Conservation (phyloP, 1,140 invertebrate species). For the Gryllus bimaculatus region DNA sequence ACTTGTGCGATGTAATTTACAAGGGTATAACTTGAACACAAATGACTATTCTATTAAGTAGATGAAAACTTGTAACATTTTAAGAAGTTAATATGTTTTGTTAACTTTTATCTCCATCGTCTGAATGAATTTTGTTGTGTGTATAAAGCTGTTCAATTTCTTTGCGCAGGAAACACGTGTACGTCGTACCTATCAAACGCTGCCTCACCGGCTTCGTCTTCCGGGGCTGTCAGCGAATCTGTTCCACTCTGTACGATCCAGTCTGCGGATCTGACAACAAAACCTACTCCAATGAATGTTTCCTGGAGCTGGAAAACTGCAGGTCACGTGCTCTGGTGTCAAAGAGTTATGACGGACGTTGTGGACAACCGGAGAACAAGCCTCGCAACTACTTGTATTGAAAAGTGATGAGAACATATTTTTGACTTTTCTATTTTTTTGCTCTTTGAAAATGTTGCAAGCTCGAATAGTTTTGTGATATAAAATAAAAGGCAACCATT, state of each 20-base stretch:
- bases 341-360: conserved; percentile 55
- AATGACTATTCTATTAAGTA: neutral
- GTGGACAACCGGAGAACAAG: conserved; percentile 55
- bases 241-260: conserved; percentile 74
- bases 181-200: conserved; percentile 73
- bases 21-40: neutral
- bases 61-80: too few species aligned
- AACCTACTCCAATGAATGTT: conserved; percentile 87
- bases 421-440: too few species aligned
- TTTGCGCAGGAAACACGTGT: conserved; percentile 66
- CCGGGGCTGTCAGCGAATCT: conserved; percentile 75
- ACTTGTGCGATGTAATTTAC: too few species aligned
- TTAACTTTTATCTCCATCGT: too few species aligned
- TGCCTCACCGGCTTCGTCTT: conserved; percentile 75
- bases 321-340: conserved; percentile 58
- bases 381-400: conserved; percentile 60
- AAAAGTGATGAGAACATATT: neutral
- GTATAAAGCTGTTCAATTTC: neutral
- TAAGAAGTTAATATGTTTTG: too few species aligned
- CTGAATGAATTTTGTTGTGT: too few species aligned
- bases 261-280: conserved; percentile 82
- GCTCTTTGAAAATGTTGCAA: neutral
- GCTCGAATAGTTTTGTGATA: neutral
- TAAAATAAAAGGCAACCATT: neutral
- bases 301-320: conserved; percentile 83